Evolutionary conservation across 2,888 invertebrate species (phyloP).

Genomic region (Erannis defoliaria): DNA sequence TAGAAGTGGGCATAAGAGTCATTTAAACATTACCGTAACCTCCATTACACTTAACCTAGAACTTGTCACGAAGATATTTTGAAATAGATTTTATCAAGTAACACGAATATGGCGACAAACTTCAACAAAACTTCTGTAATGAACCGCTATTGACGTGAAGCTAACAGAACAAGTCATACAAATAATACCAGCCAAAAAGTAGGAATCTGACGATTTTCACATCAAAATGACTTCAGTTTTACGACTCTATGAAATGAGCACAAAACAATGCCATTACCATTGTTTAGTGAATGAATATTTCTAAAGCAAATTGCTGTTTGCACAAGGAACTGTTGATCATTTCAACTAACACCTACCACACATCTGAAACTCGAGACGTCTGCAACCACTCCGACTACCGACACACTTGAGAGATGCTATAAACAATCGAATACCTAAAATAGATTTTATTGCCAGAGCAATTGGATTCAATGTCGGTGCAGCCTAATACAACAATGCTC

Average conservation of each 20-base stretch:
- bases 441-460: slow-evolving; percentile 78
- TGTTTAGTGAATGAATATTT: slow-evolving; percentile 35
- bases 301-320: slow-evolving; percentile 52
- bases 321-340: slow-evolving; percentile 70
- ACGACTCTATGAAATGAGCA: not conserved
- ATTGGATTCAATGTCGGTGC: slow-evolving; percentile 78
- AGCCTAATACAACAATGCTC: slow-evolving; percentile 64
- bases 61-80: slow-evolving; percentile 58
- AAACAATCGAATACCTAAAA: slow-evolving; percentile 76
- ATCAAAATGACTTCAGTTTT: not conserved
- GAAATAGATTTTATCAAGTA: slow-evolving; percentile 51
- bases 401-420: slow-evolving; percentile 71
- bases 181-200: too few relatives aligned
- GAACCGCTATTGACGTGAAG: not conserved
- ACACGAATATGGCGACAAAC: slow-evolving; percentile 5
- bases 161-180: not conserved
- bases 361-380: slow-evolving; percentile 74
- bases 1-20: slow-evolving; percentile 35
- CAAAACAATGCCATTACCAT: slow-evolving; percentile 21
- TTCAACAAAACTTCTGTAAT: not conserved
- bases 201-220: too few relatives aligned
- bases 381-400: slow-evolving; percentile 72
- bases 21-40: slow-evolving; percentile 54
- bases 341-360: slow-evolving; percentile 68
- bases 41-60: slow-evolving; percentile 50